Percentiles rank a stretch among this genome's conserved stretches.
These are phyloP conservation scores for Armadillidium nasatum DNA, from an alignment of 1,140 invertebrate species.

Conservation along the genomic window DNA sequence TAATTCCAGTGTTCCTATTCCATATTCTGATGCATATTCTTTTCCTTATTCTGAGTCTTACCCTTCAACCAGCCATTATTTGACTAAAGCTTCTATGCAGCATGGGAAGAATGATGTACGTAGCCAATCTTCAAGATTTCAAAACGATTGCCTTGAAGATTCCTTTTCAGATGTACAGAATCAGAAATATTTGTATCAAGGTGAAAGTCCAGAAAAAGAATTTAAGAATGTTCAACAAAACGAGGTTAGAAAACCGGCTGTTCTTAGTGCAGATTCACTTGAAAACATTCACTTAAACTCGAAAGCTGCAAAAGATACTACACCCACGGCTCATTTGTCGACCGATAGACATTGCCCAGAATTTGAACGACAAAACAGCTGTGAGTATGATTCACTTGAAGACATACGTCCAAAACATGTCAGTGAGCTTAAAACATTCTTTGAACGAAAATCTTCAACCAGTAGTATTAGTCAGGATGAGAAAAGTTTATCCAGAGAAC, in stretches of 20 bases:
- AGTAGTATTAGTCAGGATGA: conserved; percentile 34
- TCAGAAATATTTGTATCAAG: too few species aligned
- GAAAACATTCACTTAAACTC: conserved; percentile 30
- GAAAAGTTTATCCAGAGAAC: conserved; percentile 23
- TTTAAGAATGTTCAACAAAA: not conserved
- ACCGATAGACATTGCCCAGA: not conserved
- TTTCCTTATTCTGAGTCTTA: not conserved
- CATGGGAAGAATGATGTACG: too few species aligned
- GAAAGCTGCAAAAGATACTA: conserved; percentile 24
- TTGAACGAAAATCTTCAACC: conserved; percentile 35
- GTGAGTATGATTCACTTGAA: conserved; percentile 36
- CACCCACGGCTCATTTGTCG: conserved; percentile 14
- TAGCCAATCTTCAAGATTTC: too few species aligned
- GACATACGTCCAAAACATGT: conserved; percentile 35
- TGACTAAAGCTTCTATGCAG: too few species aligned
- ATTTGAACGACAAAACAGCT: conserved; percentile 25
- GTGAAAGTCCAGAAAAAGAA: too few species aligned
- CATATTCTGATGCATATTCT: not conserved
- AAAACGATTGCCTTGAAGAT: too few species aligned
- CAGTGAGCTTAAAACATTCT: conserved; percentile 34
- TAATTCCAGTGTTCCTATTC: not conserved
- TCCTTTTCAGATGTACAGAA: too few species aligned
- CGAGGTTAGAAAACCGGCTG: conserved; percentile 30
- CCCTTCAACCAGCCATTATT: not conserved
- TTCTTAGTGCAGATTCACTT: conserved; percentile 43